Percentiles rank a stretch among this genome's conserved stretches.
Conservation (phyloP, 2,888 invertebrate species). For the Orchesellides sinensis region DNA sequence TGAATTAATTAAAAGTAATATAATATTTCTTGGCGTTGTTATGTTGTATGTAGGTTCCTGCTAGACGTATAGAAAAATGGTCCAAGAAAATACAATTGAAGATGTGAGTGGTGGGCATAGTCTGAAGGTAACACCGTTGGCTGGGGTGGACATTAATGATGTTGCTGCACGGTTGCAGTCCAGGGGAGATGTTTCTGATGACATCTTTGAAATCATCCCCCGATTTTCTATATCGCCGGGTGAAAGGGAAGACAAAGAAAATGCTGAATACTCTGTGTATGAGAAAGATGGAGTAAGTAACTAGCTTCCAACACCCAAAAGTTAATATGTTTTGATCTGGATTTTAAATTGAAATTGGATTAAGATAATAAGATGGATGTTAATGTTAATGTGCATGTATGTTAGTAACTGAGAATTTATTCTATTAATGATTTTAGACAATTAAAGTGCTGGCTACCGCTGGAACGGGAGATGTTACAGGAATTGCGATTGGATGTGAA, state of each 20-base stretch:
- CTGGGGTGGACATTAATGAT: conserved; percentile 44
- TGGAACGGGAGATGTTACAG: conserved; percentile 49
- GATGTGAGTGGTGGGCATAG: too few relatives aligned
- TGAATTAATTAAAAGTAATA: too few relatives aligned
- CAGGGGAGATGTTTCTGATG: conserved; percentile 37
- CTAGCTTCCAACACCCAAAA: too few relatives aligned
- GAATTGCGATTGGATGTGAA: conserved; percentile 53
- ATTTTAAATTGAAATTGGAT: too few relatives aligned
- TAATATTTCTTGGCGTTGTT: too few relatives aligned
- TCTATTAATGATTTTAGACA: conserved; percentile 1
- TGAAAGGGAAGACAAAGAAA: background rate
- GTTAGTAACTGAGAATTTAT: too few relatives aligned
- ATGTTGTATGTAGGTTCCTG: too few relatives aligned
- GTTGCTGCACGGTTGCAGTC: conserved; percentile 42
- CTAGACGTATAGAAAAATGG: too few relatives aligned
- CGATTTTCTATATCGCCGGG: conserved; percentile 28
- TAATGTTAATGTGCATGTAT: too few relatives aligned
- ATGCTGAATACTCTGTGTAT: conserved; percentile 13
- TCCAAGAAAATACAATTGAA: background rate
- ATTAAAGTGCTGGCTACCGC: conserved; percentile 30
- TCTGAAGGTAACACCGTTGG: conserved; percentile 27
- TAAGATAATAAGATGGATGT: too few relatives aligned
- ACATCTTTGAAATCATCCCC: conserved; percentile 65
- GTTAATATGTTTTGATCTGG: too few relatives aligned
- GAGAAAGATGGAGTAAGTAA: conserved; percentile 5